Evolutionary conservation across 2,888 invertebrate species (phyloP).

Genomic region (Metalampra italica): DNA sequence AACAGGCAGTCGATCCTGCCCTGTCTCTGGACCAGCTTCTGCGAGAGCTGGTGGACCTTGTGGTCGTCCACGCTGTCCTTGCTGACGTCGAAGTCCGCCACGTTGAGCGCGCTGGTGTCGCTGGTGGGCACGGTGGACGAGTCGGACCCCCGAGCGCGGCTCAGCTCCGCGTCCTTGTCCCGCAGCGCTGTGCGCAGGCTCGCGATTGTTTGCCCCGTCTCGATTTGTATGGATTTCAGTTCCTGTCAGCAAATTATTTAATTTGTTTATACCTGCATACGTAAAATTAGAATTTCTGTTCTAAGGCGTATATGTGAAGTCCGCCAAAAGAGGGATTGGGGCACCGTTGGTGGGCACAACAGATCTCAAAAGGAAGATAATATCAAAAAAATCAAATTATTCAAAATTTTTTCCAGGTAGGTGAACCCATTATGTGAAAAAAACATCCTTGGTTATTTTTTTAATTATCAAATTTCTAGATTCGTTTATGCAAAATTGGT

Average conservation of each 20-base stretch:
- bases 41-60: constrained; percentile 82
- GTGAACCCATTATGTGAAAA: no score
- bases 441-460: no score
- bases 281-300: no score
- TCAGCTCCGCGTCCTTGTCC: constrained; percentile 53
- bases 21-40: constrained; percentile 92
- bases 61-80: constrained; percentile 49
- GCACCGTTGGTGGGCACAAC: no score
- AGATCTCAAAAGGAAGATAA: no score
- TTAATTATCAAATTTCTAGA: no score
- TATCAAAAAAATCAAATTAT: no score
- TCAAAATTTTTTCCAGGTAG: no score
- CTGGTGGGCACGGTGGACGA: constrained; percentile 29
- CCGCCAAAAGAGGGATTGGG: no score
- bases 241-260: constrained; percentile 40
- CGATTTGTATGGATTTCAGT: constrained; percentile 48
- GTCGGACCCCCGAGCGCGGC: constrained; percentile 33
- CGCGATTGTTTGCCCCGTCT: constrained; percentile 51
- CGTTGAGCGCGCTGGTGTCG: constrained; percentile 59
- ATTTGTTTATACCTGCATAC: neutral
- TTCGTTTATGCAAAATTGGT: no score
- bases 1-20: constrained; percentile 89
- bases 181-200: constrained; percentile 44
- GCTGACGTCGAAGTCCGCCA: constrained; percentile 55
- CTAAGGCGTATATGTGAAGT: no score